Percentiles rank a stretch among this genome's conserved stretches.
Evolutionary conservation across 1,140 invertebrate genomes (phyloP).

Genomic region (Lepidotrigona ventralis): DNA sequence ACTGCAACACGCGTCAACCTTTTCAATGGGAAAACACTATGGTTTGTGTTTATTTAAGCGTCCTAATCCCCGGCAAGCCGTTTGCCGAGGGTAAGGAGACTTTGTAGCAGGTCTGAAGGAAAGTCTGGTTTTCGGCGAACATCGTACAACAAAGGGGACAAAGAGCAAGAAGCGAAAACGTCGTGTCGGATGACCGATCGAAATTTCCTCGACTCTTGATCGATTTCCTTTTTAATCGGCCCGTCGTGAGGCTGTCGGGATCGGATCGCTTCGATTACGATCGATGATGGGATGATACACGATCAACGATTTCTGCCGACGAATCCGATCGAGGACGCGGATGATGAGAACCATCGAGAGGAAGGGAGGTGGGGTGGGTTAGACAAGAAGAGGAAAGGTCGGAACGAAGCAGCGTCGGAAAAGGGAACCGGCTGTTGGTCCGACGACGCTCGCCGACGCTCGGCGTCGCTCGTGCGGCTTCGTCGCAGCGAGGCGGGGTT

Average conservation of each 20-base stretch:
- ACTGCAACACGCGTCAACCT: background rate
- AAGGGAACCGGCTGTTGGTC: constrained; percentile 25
- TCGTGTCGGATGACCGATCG: background rate
- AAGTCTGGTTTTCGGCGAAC: too few relatives aligned
- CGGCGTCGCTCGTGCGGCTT: constrained; percentile 61
- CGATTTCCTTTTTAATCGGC: rapidly evolving
- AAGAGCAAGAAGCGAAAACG: too few relatives aligned
- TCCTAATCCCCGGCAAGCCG: background rate
- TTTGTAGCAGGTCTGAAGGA: background rate
- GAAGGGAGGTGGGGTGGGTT: background rate
- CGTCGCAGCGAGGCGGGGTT: constrained; percentile 74
- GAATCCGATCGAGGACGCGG: background rate
- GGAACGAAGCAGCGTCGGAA: constrained; percentile 1
- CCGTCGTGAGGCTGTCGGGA: background rate
- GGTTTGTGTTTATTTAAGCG: background rate
- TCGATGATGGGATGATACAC: constrained; percentile 3
- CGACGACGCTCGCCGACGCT: constrained; percentile 57
- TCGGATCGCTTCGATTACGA: background rate
- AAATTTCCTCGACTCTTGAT: background rate
- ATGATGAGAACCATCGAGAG: background rate
- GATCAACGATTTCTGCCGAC: background rate
- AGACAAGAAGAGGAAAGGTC: constrained; percentile 24
- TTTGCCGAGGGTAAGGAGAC: too few relatives aligned
- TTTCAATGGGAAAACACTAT: background rate
- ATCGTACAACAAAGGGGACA: background rate